These are phyloP conservation scores for Ailuropoda melanoleuca DNA, from an alignment of 2,113 vertebrate genomes.

Conservation along the genomic window DNA sequence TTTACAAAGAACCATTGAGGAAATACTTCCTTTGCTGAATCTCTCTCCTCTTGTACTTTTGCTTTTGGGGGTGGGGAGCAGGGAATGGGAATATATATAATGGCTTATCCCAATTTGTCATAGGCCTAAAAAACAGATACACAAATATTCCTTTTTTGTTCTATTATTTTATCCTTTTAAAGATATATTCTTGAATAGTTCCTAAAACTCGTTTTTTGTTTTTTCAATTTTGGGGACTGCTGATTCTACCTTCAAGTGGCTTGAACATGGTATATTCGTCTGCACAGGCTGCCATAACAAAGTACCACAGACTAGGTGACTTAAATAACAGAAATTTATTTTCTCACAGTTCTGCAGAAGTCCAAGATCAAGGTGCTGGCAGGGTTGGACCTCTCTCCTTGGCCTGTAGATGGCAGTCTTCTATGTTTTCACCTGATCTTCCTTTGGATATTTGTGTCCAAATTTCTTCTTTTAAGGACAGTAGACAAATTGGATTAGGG, in stretches of 20 bases:
- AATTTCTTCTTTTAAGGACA: neutral
- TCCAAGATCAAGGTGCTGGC: neutral
- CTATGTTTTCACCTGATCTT: neutral
- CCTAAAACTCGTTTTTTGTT: neutral
- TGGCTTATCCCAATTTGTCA: neutral
- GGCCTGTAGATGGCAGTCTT: neutral
- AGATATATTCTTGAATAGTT: neutral
- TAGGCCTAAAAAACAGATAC: neutral
- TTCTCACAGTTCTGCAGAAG: neutral
- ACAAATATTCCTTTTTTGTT: neutral
- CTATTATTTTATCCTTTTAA: neutral
- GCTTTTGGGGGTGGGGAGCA: neutral
- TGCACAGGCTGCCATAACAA: neutral
- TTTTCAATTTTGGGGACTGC: neutral
- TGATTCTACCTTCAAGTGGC: neutral
- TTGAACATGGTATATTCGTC: neutral
- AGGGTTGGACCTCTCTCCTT: neutral
- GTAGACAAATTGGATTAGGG: neutral
- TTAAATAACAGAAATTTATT: neutral
- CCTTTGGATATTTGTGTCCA: neutral
- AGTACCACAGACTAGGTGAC: neutral
- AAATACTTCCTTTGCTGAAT: neutral
- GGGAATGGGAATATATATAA: neutral
- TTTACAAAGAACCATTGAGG: neutral
- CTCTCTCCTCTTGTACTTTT: neutral